Base-by-base conservation (phyloP, 2,113 vertebrate species). In the Urocynchramus pylzowi region DNA sequence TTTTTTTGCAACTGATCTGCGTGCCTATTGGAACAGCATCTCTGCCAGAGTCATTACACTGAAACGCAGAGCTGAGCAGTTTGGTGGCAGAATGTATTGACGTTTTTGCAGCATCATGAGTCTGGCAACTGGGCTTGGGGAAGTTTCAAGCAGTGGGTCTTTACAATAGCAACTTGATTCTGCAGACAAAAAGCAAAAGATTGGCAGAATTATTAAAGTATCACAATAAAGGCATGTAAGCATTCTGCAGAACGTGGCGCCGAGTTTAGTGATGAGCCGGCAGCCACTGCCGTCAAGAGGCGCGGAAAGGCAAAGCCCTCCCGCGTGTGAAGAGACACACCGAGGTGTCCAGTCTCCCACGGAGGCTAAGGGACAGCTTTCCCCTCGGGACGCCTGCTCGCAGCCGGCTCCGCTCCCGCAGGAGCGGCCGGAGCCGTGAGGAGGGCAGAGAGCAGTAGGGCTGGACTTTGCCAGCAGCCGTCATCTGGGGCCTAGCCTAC, bases 101-200 rank as follows among this genome's bases (percentile, higher is more conserved):
- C 85, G 97, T 95, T 97, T 97, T 95, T 97, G 97, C 95, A 97
- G 96, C 89, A 95, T 94, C 96, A 97, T 97, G 85, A 96, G 90
- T 97, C 95, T 98, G 96, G 97, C 94, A 96, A 93, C 96, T 96
- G 96, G 94, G 94, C 95, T 95, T 96, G 94, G 95, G 96, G 97
- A 96, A 97, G 95, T 96, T 97, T 98, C 96, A 97, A 97, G 95
- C 94, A 97, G 94, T 94, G 94, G 92, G 80, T 96, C 97, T 98
- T 98, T 97, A 98, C 97, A 98, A 98, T 98, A 96, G 97, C 96
- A 98, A 97, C 96, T 97, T 97, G 90, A 96, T 97, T 97, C 97
- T 98, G 95, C 97, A 97, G 97, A 97, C 95, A 97, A 96, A 98
- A 97, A 94, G 78, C 94, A 92, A 95, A 67, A 96, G 92, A 97